Base-by-base conservation (phyloP, 2,888 invertebrate species). In the Scaeva pyrastri region DNA sequence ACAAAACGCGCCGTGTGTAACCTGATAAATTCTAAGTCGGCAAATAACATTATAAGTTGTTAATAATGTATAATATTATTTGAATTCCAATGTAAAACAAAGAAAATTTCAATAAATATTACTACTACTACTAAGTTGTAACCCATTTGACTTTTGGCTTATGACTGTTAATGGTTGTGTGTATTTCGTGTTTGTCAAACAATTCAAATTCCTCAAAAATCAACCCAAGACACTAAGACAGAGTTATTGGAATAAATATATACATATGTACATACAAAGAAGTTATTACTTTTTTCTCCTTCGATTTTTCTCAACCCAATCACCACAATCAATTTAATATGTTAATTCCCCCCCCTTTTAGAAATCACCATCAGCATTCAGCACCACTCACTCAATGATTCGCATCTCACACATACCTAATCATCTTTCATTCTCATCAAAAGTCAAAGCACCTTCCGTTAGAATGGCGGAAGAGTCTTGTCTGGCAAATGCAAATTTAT, bases 241-340 rank as follows among this genome's bases (percentile, higher is more conserved):
- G n/a, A n/a, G n/a, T n/a, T n/a, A n/a, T 26, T 45, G 26, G 5
- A 11, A n/a, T 64, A 31, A 31, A 31, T 31, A 31, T 7, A 26
- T 1, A 7, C n/a, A n/a, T n/a, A n/a, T n/a, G n/a, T n/a, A n/a
- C n/a, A 5, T 7, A 1, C 12, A 31, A 3, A n/a, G 19, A 45
- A 45, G 12, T 36, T n/a, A 19, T 48, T 19, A 8, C 39, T 50
- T 52, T 50, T n/a, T 26, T 12, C 10, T 56, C 7, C 16, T 19
- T 12, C 6, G 23, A 41, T 64, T 21, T 26, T 36, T 78, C 36
- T 36, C 48, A 68, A 64, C 64, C 50, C 31, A 45, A 62, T 64
- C 23, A 71, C 66, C 75, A 45, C 76, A 84, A 70, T 71, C 84
- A 84, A 84, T 79, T 80, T 52, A 58, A 72, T 60, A 84, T 79